Conservation (phyloP, 2,113 vertebrate species). For the Nothobranchius furzeri region DNA sequence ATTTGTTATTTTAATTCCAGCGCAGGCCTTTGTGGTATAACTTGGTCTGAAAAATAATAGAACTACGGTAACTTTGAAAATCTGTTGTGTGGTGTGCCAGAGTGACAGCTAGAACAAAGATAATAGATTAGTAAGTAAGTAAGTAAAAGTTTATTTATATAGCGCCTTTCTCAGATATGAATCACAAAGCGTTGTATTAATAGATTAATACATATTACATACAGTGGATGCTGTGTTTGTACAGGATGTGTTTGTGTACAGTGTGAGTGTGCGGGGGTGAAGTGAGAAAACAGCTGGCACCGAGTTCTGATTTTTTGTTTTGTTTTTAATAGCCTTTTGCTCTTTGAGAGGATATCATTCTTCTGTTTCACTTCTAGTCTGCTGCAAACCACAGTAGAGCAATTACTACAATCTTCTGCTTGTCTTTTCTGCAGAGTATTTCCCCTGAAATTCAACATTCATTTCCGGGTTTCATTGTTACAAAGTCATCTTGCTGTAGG, state of each 20-base stretch:
- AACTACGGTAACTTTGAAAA: too few relatives aligned
- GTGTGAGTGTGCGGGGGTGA: not conserved
- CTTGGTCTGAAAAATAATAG: too few relatives aligned
- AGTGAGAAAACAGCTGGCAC: not conserved
- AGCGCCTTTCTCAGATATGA: too few relatives aligned
- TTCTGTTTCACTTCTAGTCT: slow-evolving; percentile 14
- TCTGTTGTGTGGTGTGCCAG: too few relatives aligned
- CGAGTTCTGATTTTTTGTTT: slow-evolving; percentile 5
- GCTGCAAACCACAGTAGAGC: slow-evolving; percentile 6
- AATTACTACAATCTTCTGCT: slow-evolving; percentile 9
- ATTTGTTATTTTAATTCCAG: too few relatives aligned
- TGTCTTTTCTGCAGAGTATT: slow-evolving; percentile 5
- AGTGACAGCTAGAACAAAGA: too few relatives aligned
- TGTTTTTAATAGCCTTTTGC: not conserved
- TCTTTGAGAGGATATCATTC: not conserved
- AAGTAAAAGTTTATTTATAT: too few relatives aligned
- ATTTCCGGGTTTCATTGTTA: slow-evolving; percentile 26
- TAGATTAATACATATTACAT: not conserved
- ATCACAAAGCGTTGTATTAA: not conserved
- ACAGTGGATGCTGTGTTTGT: not conserved
- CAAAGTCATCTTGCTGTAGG: not conserved
- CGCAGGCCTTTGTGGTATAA: too few relatives aligned
- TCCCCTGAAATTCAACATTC: slow-evolving; percentile 20
- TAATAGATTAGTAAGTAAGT: too few relatives aligned
- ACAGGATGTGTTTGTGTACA: not conserved